Evolutionary conservation across 2,797 vertebrate genomes (phyloP).

Genomic region (Lacerta viridis): DNA sequence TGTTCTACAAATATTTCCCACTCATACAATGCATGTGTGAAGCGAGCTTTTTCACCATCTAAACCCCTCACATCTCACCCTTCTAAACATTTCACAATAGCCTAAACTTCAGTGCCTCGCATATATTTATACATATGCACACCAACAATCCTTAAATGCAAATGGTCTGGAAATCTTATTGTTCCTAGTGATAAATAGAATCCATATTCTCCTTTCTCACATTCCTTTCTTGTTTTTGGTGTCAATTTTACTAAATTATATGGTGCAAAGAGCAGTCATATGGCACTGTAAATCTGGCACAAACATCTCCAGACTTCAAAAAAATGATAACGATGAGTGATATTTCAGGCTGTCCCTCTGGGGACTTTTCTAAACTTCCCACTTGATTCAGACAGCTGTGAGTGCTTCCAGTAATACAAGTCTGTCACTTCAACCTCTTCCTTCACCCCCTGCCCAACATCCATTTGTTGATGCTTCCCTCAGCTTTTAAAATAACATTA

Average conservation of each 20-base stretch:
- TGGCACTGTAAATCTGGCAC: conserved; percentile 28
- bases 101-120: not conserved
- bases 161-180: not conserved
- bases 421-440: conserved; percentile 36
- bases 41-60: not conserved
- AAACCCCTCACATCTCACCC: too few species aligned
- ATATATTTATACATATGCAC: too few species aligned
- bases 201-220: not conserved
- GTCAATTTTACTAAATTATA: not conserved
- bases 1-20: too few species aligned
- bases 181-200: not conserved
- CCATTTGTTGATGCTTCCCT: not conserved
- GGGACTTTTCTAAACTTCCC: conserved; percentile 39
- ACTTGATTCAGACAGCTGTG: conserved; percentile 41
- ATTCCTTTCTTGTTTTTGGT: conserved; percentile 2
- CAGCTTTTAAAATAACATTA: conserved; percentile 9
- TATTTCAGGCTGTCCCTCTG: conserved; percentile 35
- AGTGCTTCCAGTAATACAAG: conserved; percentile 39
- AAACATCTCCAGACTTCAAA: conserved; percentile 25
- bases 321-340: conserved; percentile 35
- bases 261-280: not conserved
- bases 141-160: not conserved
- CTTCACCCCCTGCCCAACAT: not conserved
- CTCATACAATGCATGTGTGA: too few species aligned
- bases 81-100: not conserved